phyloP scores from a whole-genome alignment of 2,797 vertebrate genomes.

The Anableps anableps region DNA sequence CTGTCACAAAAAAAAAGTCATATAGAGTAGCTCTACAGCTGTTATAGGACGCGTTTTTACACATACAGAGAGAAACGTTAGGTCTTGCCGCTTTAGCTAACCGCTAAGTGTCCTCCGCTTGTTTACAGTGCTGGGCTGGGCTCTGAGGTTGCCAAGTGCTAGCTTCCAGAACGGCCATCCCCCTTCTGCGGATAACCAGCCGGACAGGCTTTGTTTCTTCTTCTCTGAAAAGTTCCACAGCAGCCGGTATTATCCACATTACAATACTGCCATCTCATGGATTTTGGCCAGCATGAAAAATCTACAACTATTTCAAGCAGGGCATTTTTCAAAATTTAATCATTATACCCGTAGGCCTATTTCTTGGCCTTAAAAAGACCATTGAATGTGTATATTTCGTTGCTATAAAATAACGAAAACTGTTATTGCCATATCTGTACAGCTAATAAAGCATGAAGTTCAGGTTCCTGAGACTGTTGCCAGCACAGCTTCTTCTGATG shows the following conservation, averaged over 20 bases:
- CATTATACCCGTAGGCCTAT: neutral
- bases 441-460: neutral
- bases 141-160: slow-evolving; percentile 62
- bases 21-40: neutral
- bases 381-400: too few species aligned
- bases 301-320: neutral
- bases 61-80: slow-evolving; percentile 44
- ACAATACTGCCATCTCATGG: slow-evolving; percentile 11
- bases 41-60: neutral
- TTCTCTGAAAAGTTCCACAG: neutral
- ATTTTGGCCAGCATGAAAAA: neutral
- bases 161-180: slow-evolving; percentile 7
- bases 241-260: neutral
- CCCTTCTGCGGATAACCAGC: slow-evolving; percentile 9
- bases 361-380: neutral
- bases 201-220: neutral
- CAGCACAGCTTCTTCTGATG: neutral
- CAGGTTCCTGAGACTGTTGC: neutral
- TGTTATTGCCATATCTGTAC: neutral
- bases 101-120: slow-evolving; percentile 31
- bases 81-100: slow-evolving; percentile 31
- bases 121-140: slow-evolving; percentile 41
- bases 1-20: neutral
- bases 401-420: neutral
- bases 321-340: neutral